Percentiles rank a stretch among this genome's conserved stretches.
Evolutionary conservation across 2,113 vertebrate genomes (phyloP).

Genomic region (Phaethon lepturus): DNA sequence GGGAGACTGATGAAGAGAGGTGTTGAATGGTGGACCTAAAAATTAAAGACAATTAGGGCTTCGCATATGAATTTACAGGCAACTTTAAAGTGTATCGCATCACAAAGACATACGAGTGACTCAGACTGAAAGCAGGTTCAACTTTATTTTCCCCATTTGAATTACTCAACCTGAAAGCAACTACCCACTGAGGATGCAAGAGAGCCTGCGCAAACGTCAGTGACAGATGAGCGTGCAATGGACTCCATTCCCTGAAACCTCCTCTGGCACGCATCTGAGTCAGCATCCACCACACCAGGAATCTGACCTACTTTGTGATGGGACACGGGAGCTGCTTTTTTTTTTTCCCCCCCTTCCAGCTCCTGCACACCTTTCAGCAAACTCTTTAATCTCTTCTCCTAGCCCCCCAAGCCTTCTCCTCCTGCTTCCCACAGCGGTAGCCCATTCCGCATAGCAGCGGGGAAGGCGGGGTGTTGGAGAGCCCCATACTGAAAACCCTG

Average conservation of each 20-base stretch:
- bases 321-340: background rate
- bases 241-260: background rate
- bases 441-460: background rate
- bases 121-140: background rate
- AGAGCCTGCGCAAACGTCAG: background rate
- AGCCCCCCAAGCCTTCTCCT: background rate
- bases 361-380: background rate
- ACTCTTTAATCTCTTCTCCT: background rate
- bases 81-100: background rate
- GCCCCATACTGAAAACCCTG: accelerated
- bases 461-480: background rate
- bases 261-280: background rate
- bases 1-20: background rate
- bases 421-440: background rate
- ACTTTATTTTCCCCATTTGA: background rate
- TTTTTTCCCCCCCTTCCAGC: background rate
- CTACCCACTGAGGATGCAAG: background rate
- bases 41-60: background rate
- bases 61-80: background rate
- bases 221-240: background rate
- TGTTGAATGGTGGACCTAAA: background rate
- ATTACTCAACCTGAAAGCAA: background rate
- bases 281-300: background rate
- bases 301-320: background rate
- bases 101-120: background rate